Evolutionary conservation across 2,113 vertebrate genomes (phyloP).

Genomic region (Terrapene triunguis): DNA sequence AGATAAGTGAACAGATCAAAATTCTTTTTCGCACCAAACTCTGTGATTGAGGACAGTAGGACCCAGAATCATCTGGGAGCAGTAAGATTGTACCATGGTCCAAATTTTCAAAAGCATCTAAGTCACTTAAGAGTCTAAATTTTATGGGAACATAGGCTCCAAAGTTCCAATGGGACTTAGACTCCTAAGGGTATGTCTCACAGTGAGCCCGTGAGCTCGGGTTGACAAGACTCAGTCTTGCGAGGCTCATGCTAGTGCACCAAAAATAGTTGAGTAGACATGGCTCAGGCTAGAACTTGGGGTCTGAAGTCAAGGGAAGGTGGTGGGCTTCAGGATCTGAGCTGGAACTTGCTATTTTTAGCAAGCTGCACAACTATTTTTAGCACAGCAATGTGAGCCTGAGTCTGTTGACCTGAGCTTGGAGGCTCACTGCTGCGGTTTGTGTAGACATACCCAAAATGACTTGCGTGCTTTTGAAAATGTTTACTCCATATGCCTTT

Average conservation of each 20-base stretch:
- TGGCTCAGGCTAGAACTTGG: neutral
- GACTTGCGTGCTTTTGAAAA: neutral
- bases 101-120: neutral
- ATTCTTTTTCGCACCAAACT: neutral
- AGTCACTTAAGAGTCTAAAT: neutral
- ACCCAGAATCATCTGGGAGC: neutral
- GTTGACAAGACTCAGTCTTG: neutral
- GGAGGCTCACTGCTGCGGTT: neutral
- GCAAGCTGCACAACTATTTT: neutral
- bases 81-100: neutral
- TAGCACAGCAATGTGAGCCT: neutral
- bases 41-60: neutral
- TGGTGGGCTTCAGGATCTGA: neutral
- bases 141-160: neutral
- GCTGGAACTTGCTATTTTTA: neutral
- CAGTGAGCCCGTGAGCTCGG: neutral
- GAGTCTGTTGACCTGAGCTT: neutral
- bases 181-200: neutral
- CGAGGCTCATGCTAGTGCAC: neutral
- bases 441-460: neutral
- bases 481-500: neutral
- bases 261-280: neutral
- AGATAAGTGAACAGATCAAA: neutral
- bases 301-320: neutral
- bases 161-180: neutral